phyloP scores from a whole-genome alignment of 2,113 vertebrate species.

The Bos javanicus region DNA sequence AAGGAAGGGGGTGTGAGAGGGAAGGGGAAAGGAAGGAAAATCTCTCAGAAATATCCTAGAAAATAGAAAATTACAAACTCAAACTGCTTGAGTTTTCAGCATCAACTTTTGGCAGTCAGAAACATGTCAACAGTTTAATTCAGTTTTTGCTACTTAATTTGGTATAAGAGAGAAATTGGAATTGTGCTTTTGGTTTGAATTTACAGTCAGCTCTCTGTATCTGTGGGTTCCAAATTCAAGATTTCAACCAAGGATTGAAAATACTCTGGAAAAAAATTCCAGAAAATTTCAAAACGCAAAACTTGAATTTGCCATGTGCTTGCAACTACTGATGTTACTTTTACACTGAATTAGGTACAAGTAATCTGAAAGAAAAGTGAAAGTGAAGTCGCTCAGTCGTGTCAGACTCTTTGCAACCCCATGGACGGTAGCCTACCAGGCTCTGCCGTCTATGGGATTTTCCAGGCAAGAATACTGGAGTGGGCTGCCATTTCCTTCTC shows the following conservation, averaged over 20 bases:
- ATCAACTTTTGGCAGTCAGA: not conserved
- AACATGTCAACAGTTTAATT: not conserved
- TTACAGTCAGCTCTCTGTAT: not conserved
- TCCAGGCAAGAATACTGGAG: too few relatives aligned
- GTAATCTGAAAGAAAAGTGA: not conserved
- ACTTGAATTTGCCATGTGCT: not conserved
- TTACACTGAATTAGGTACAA: not conserved
- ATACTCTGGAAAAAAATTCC: not conserved
- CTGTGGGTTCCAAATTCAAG: not conserved
- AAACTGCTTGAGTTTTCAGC: not conserved
- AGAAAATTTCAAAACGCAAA: not conserved
- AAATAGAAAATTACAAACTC: not conserved
- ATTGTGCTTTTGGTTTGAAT: not conserved
- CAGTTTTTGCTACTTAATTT: not conserved
- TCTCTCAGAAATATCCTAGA: not conserved
- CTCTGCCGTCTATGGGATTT: not conserved
- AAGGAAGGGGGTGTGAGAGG: not conserved
- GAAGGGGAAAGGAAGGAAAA: not conserved
- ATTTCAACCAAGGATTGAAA: not conserved
- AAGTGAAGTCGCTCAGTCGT: too few relatives aligned
- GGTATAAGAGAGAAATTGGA: not conserved
- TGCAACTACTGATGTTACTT: not conserved
- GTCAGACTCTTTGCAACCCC: too few relatives aligned
- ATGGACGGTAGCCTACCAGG: too few relatives aligned
- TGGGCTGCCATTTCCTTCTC: too few relatives aligned